Conservation (phyloP, 2,797 vertebrate species). For the Acridotheres tristis region DNA sequence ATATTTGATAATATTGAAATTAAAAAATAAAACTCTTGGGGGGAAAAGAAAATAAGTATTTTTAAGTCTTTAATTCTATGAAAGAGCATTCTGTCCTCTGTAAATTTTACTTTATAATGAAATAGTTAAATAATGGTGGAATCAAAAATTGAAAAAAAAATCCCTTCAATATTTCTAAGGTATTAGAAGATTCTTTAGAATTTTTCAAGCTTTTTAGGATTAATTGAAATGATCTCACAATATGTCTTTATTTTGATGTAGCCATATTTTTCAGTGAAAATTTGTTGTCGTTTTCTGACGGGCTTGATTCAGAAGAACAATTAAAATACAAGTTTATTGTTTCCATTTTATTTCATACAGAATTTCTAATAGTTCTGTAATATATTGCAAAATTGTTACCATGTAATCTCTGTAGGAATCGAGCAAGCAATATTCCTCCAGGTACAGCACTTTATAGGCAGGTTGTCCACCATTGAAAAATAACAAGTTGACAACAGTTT, state of each 20-base stretch:
- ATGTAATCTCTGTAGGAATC: background rate
- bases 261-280: background rate
- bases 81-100: background rate
- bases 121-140: background rate
- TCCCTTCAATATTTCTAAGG: background rate
- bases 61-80: background rate
- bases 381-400: background rate
- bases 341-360: background rate
- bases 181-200: background rate
- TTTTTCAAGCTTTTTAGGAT: background rate
- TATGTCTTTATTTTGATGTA: background rate
- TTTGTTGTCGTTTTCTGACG: background rate
- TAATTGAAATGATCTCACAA: background rate
- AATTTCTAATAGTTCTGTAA: background rate
- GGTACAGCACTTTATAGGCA: background rate
- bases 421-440: background rate
- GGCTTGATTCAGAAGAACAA: background rate
- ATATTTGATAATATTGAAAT: background rate
- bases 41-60: accelerated
- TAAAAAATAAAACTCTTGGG: background rate
- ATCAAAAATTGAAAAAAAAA: accelerated
- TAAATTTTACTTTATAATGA: background rate
- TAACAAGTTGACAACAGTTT: constrained; percentile 41
- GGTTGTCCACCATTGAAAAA: constrained; percentile 45
- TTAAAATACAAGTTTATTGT: background rate